A percentile compares a stretch with the other conserved stretches of the same genome.
These are phyloP conservation scores for Rhagoletis zephyria DNA, from an alignment of 1,140 invertebrate species.

Conservation along the genomic window DNA sequence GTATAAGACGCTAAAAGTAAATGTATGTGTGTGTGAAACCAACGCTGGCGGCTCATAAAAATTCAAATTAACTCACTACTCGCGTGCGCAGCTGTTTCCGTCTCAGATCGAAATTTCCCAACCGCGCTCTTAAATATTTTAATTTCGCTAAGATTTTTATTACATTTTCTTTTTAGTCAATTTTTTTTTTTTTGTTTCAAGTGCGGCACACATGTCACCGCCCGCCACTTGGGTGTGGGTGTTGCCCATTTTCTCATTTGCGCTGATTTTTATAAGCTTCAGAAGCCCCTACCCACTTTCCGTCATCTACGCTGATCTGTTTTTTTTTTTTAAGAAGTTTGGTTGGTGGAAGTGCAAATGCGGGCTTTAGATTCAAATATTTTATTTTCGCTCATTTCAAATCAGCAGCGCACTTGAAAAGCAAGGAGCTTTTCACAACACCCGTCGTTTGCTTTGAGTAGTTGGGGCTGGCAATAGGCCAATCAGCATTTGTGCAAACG, in stretches of 20 bases:
- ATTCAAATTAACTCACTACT: constrained; percentile 49
- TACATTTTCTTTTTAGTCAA: not conserved
- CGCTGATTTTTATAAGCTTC: constrained; percentile 27
- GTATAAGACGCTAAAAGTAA: not conserved
- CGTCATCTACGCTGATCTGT: not conserved
- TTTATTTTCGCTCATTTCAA: constrained; percentile 26
- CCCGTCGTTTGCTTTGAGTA: not conserved
- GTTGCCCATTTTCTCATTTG: constrained; percentile 11
- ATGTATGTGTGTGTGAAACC: not conserved
- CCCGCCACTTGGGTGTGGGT: not conserved
- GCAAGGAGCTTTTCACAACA: not conserved
- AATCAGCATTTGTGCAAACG: no score
- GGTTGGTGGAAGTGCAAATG: not conserved
- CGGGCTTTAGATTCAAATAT: constrained; percentile 16
- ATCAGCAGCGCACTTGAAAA: not conserved
- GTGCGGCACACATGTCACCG: not conserved
- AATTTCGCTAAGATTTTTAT: constrained; percentile 53
- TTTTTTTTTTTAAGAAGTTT: not conserved
- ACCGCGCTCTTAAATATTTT: constrained; percentile 30
- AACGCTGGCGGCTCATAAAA: constrained; percentile 35
- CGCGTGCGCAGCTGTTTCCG: constrained; percentile 38
- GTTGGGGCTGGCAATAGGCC: no score
- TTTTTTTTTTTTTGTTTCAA: constrained; percentile 20
- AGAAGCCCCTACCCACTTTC: not conserved
- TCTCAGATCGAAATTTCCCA: constrained; percentile 46